Evolutionary conservation across 2,888 invertebrate species (phyloP).

Genomic region (Brachypalpus laphriformis): DNA sequence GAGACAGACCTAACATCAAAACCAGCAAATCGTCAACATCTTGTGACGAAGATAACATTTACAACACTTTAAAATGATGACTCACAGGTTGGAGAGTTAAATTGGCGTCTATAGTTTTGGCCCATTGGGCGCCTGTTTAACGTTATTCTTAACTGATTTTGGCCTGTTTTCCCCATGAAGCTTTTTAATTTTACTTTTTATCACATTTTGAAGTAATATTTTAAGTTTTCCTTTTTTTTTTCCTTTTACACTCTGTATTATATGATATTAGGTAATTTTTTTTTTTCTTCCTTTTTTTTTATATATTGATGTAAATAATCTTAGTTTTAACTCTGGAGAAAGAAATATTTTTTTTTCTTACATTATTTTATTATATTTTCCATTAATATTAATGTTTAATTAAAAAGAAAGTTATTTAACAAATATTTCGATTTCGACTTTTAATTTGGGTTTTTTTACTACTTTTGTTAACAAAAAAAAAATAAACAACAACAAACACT

Average conservation of each 20-base stretch:
- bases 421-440: constrained; percentile 35
- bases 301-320: constrained; percentile 67
- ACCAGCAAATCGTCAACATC: constrained; percentile 35
- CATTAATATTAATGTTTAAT: constrained; percentile 64
- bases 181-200: constrained; percentile 45
- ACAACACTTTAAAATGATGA: constrained; percentile 83
- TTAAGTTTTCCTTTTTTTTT: constrained; percentile 45
- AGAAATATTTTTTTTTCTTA: constrained; percentile 48
- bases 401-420: constrained; percentile 63
- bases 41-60: constrained; percentile 80
- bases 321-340: constrained; percentile 43
- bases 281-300: constrained; percentile 27
- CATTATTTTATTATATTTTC: constrained; percentile 42
- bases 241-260: constrained; percentile 65
- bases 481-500: not conserved
- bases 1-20: constrained; percentile 36
- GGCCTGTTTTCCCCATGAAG: constrained; percentile 53
- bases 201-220: constrained; percentile 44
- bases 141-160: constrained; percentile 25
- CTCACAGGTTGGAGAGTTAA: constrained; percentile 81
- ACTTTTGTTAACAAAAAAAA: constrained; percentile 12
- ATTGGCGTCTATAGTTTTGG: constrained; percentile 78
- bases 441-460: constrained; percentile 20
- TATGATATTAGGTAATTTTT: constrained; percentile 65
- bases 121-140: constrained; percentile 75